Conservation (phyloP, 1,140 invertebrate genomes). For the Drosophila punjabiensis region DNA sequence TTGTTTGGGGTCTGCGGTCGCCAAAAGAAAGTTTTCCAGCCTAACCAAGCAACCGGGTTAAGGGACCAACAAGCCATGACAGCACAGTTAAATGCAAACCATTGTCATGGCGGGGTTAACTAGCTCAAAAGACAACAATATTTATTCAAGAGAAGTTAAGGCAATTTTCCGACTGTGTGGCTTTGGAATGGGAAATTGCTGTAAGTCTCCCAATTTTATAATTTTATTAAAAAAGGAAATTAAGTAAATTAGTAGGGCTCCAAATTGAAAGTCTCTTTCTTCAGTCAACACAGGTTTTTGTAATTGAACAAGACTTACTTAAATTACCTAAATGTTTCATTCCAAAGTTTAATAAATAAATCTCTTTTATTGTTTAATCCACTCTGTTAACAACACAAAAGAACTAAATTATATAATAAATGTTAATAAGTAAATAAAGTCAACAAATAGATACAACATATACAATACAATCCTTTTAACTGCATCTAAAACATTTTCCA, state of each 20-base stretch:
- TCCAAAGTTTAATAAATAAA: neutral
- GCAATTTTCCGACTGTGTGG: constrained; percentile 5
- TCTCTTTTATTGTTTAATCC: neutral
- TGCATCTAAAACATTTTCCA: neutral
- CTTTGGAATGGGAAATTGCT: neutral
- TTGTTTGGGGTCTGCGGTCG: constrained; percentile 14
- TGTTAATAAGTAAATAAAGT: neutral
- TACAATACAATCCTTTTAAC: neutral
- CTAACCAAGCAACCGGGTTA: constrained; percentile 33
- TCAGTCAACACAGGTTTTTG: too few relatives aligned
- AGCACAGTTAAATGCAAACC: constrained; percentile 39
- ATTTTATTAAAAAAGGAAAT: neutral
- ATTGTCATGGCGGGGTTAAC: constrained; percentile 35
- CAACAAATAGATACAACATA: neutral
- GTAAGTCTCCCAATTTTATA: neutral
- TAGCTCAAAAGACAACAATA: constrained; percentile 26
- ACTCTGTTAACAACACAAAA: neutral
- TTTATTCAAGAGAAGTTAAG: neutral
- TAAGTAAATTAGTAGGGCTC: neutral
- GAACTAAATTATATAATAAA: neutral
- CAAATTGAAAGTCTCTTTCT: neutral
- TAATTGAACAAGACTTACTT: constrained; percentile 1
- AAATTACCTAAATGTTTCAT: neutral
- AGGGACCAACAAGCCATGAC: constrained; percentile 49
- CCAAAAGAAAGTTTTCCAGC: constrained; percentile 38